These are phyloP conservation scores for Trogon surrucura DNA, from an alignment of 2,113 vertebrate species.

Conservation along the genomic window DNA sequence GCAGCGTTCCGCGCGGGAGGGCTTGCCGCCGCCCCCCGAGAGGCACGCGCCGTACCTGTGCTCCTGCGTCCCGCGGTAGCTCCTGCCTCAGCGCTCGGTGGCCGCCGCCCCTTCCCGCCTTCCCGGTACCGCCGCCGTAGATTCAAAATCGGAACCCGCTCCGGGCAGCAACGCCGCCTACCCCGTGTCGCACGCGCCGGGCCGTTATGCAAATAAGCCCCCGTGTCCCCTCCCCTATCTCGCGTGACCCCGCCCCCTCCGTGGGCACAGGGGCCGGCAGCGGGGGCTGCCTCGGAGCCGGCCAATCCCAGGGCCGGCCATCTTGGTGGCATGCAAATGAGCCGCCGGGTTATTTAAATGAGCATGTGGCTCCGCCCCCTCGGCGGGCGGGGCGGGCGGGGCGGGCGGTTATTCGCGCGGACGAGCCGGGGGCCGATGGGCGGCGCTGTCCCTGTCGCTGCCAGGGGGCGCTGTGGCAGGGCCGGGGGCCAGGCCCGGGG, in stretches of 20 bases:
- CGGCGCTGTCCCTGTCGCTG: not conserved
- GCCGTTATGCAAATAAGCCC: conserved; percentile 79
- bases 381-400: not conserved
- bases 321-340: conserved; percentile 44
- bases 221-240: not conserved
- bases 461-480: not conserved
- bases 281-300: not conserved
- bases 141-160: conserved; percentile 75
- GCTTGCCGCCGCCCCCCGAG: too few species aligned
- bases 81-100: not conserved
- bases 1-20: not conserved
- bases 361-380: conserved; percentile 13
- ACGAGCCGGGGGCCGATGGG: too few species aligned
- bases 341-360: conserved; percentile 4
- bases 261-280: not conserved
- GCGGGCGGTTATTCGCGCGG: not conserved
- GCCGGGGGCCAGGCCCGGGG: not conserved
- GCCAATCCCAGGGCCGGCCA: conserved; percentile 24
- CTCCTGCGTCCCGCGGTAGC: not conserved
- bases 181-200: conserved; percentile 57
- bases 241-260: conserved; percentile 38
- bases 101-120: not conserved
- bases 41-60: not conserved
- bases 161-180: not conserved
- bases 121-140: conserved; percentile 19